phyloP scores from a whole-genome alignment of 92 coral and sea anemone species.

The Metridium senile region DNA sequence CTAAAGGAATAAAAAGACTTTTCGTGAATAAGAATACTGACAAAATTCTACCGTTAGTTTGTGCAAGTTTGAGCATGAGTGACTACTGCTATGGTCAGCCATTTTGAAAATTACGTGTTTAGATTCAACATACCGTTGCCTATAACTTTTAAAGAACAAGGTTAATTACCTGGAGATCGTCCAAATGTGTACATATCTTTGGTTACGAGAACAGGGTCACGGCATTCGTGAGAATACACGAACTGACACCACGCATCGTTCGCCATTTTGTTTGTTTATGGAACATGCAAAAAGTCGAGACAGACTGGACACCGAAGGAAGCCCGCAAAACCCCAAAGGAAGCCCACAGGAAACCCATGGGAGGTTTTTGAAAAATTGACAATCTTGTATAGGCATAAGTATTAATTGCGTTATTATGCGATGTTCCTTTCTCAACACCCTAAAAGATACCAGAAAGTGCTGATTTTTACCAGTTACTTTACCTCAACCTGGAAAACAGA shows the following conservation, averaged over 20 bases:
- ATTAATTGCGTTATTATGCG: too few relatives aligned
- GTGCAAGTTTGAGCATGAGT: too few relatives aligned
- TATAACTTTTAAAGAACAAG: background rate
- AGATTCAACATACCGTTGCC: background rate
- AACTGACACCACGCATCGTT: constrained; percentile 71
- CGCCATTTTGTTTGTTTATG: constrained; percentile 72
- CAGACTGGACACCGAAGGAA: constrained; percentile 18
- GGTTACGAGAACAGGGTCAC: constrained; percentile 67
- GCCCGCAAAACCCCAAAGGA: background rate
- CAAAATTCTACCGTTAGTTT: too few relatives aligned
- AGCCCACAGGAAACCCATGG: background rate
- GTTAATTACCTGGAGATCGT: constrained; percentile 60
- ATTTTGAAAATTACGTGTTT: background rate
- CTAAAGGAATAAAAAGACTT: background rate
- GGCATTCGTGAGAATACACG: constrained; percentile 64
- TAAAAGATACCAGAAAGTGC: too few relatives aligned
- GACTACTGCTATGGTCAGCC: background rate
- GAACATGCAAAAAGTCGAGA: background rate
- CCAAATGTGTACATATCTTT: constrained; percentile 69
- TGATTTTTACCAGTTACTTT: too few relatives aligned
- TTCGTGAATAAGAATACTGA: background rate
- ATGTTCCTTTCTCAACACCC: too few relatives aligned
- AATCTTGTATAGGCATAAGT: too few relatives aligned
- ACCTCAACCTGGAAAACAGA: too few relatives aligned
- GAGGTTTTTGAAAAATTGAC: too few relatives aligned